phyloP scores from a whole-genome alignment of 1,140 invertebrate species.

The Pachypeltis micranthus region DNA sequence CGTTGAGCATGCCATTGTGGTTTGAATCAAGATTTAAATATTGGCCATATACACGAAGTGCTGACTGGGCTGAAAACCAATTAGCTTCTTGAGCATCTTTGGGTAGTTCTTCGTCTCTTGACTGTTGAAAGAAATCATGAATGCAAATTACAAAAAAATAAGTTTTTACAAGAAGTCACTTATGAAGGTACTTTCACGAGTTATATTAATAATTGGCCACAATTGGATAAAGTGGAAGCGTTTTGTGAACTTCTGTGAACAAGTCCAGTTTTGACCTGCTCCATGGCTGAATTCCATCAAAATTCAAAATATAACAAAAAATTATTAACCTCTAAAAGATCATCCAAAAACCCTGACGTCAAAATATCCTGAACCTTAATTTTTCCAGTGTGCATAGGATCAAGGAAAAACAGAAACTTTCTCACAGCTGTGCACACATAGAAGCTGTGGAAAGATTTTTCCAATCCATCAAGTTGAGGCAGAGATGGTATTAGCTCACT shows the following conservation, averaged over 20 bases:
- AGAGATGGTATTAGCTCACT: slow-evolving; percentile 82
- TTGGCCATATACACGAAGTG: slow-evolving; percentile 79
- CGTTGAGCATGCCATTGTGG: slow-evolving; percentile 73
- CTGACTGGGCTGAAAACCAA: slow-evolving; percentile 89
- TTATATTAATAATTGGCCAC: too few species aligned
- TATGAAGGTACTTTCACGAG: too few species aligned
- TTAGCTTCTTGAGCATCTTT: slow-evolving; percentile 76
- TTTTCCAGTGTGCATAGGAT: slow-evolving; percentile 72
- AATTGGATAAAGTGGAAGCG: too few species aligned
- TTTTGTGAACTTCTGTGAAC: too few species aligned
- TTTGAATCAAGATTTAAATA: slow-evolving; percentile 89
- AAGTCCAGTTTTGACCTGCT: too few species aligned
- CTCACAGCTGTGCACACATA: slow-evolving; percentile 91
- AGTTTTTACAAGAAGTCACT: too few species aligned
- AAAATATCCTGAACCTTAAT: slow-evolving; percentile 68
- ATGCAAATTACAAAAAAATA: too few species aligned
- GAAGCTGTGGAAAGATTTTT: slow-evolving; percentile 89
- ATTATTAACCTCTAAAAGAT: slow-evolving; percentile 81
- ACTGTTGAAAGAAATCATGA: too few species aligned
- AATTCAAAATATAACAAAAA: too few species aligned
- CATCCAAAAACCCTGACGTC: slow-evolving; percentile 81
- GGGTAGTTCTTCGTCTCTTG: slow-evolving; percentile 73
- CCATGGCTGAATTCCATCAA: too few species aligned
- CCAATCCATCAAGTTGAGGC: slow-evolving; percentile 74
- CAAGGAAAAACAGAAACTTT: slow-evolving; percentile 92